Evolutionary conservation across 2,888 invertebrate species (phyloP).

Genomic region (Allophyes oxyacanthae): DNA sequence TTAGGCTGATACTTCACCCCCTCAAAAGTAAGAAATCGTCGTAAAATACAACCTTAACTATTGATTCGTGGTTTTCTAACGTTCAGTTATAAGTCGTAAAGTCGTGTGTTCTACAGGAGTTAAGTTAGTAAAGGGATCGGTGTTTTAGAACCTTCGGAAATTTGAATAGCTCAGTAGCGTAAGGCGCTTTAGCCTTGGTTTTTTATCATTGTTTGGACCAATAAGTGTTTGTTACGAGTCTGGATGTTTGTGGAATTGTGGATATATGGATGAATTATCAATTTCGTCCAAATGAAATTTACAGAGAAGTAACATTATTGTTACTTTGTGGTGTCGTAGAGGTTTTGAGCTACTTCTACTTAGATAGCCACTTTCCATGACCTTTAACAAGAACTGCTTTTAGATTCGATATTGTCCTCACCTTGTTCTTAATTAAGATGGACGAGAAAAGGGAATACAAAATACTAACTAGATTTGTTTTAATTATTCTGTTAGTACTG

Average conservation of each 20-base stretch:
- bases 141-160: no score
- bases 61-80: slow-evolving; percentile 13
- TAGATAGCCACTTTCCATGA: no score
- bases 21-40: no score
- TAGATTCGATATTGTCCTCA: no score
- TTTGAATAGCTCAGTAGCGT: background rate
- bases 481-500: background rate
- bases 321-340: no score
- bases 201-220: background rate
- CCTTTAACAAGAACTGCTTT: no score
- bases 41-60: no score
- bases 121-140: no score
- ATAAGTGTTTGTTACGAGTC: background rate
- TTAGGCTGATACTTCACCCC: no score
- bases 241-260: slow-evolving; percentile 1
- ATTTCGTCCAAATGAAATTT: no score
- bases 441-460: background rate
- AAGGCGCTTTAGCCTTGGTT: background rate
- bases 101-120: background rate
- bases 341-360: no score
- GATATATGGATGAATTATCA: background rate
- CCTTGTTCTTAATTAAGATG: background rate
- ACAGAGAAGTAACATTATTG: no score
- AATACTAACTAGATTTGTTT: background rate
- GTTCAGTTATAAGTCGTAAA: background rate